phyloP scores from a whole-genome alignment of 1,140 invertebrate species.

The Helicoverpa armigera region DNA sequence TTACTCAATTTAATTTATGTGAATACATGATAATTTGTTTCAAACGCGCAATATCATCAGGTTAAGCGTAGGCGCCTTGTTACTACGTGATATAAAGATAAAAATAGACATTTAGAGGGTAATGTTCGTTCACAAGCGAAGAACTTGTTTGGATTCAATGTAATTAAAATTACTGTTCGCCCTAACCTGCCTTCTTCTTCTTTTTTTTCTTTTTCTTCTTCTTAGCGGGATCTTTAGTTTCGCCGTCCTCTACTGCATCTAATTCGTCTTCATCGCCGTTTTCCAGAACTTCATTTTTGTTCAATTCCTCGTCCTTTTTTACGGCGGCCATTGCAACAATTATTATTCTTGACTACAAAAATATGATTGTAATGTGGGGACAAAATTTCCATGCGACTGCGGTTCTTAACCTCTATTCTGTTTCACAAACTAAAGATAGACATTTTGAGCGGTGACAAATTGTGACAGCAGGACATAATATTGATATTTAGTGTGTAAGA shows the following conservation, averaged over 20 bases:
- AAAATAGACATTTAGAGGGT: conserved; percentile 31
- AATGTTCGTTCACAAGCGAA: conserved; percentile 22
- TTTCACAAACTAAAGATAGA: conserved; percentile 31
- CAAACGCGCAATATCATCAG: conserved; percentile 36
- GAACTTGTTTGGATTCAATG: conserved; percentile 22
- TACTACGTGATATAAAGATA: conserved; percentile 30
- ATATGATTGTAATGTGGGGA: conserved; percentile 33
- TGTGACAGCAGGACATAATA: conserved; percentile 20
- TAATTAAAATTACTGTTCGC: conserved; percentile 45
- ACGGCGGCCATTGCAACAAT: conserved; percentile 75
- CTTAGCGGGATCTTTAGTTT: conserved; percentile 87
- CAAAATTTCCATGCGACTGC: conserved; percentile 54
- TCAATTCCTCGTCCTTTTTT: conserved; percentile 77
- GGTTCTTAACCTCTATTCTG: conserved; percentile 43
- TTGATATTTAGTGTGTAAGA: background rate
- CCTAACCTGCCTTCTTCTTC: conserved; percentile 90
- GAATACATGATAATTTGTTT: conserved; percentile 5
- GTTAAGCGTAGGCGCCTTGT: conserved; percentile 41
- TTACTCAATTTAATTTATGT: background rate
- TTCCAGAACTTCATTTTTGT: conserved; percentile 67
- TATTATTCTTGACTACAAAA: conserved; percentile 28
- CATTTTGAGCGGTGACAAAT: background rate
- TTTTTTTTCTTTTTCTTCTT: conserved; percentile 92
- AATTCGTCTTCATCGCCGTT: conserved; percentile 78
- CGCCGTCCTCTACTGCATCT: conserved; percentile 85